These are phyloP conservation scores for Cyanoramphus novaezelandiae DNA, from an alignment of 2,113 vertebrate genomes.

Conservation along the genomic window DNA sequence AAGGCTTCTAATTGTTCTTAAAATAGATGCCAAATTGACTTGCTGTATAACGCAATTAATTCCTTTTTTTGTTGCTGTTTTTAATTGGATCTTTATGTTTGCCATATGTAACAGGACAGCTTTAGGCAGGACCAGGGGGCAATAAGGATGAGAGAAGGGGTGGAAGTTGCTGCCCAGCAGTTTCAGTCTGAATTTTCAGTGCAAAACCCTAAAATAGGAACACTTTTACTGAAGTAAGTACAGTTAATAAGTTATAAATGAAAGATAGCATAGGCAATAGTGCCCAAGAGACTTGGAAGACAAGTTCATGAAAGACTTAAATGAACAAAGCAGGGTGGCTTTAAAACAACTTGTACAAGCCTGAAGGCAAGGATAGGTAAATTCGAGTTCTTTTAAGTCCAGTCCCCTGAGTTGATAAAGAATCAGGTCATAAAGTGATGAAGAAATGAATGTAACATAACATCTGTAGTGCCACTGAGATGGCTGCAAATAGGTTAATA, in stretches of 20 bases:
- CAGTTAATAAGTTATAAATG: background rate
- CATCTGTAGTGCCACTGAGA: background rate
- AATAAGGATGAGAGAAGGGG: background rate
- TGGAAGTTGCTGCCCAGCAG: background rate
- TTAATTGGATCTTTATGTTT: background rate
- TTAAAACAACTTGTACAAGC: background rate
- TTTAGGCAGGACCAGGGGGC: background rate
- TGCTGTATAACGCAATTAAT: background rate
- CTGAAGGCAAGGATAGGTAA: background rate
- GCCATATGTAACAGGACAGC: background rate
- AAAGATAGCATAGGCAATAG: background rate
- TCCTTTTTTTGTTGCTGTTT: background rate
- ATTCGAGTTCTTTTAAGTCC: background rate
- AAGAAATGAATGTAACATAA: background rate
- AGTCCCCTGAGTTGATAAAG: background rate
- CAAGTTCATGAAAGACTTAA: background rate
- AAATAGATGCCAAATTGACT: background rate
- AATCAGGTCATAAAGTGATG: background rate
- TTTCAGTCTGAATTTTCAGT: background rate
- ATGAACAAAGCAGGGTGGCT: background rate
- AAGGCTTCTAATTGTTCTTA: background rate
- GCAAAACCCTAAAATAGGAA: background rate
- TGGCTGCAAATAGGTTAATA: background rate
- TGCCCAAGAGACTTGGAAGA: background rate
- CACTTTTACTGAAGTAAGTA: background rate